phyloP scores from a whole-genome alignment of 2,113 vertebrate species.

The Ctenodactylus gundi region DNA sequence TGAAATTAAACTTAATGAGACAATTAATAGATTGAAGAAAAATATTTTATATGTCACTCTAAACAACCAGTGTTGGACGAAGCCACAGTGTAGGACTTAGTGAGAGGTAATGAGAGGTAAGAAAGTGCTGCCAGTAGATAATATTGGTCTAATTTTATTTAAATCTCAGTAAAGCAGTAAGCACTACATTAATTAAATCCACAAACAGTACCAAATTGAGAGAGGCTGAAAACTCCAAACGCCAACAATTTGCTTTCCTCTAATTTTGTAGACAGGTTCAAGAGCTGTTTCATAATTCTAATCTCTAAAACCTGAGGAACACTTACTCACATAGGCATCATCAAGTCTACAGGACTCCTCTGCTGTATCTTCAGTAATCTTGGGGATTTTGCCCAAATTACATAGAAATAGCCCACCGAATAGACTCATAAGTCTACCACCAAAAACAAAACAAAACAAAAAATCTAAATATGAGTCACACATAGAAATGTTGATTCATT shows the following conservation, averaged over 20 bases:
- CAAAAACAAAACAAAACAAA: background rate
- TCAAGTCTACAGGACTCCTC: background rate
- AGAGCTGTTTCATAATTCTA: background rate
- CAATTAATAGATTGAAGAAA: background rate
- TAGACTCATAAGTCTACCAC: background rate
- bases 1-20: background rate
- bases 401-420: background rate
- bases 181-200: background rate
- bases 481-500: background rate
- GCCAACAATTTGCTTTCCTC: background rate
- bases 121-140: background rate
- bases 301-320: slow-evolving; percentile 10
- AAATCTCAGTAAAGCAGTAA: background rate
- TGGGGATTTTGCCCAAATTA: background rate
- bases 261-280: background rate
- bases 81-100: background rate
- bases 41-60: background rate
- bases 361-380: background rate
- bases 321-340: background rate
- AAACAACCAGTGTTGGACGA: background rate
- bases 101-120: background rate
- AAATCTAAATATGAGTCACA: background rate
- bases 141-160: background rate
- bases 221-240: background rate
- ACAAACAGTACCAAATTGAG: slow-evolving; percentile 20